Conservation (phyloP, 2,888 invertebrate species). For the Norana najaformis region DNA sequence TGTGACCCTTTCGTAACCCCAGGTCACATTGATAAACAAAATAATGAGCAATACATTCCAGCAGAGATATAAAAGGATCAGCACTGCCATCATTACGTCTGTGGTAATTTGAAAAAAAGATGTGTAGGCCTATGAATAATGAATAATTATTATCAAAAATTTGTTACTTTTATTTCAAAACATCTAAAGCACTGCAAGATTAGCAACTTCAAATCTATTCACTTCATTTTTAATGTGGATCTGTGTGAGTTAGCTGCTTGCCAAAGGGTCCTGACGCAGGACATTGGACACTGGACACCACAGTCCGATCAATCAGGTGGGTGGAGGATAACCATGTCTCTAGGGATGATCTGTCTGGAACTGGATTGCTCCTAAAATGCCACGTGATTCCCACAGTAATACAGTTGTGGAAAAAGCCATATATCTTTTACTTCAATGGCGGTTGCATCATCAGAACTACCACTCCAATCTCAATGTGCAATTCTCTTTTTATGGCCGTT, state of each 20-base stretch:
- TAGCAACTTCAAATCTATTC: neutral
- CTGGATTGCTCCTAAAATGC: neutral
- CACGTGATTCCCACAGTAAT: neutral
- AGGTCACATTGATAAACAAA: constrained; percentile 2
- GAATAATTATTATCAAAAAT: neutral
- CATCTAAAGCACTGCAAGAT: neutral
- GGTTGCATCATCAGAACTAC: neutral
- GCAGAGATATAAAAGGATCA: neutral
- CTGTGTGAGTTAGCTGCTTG: too few relatives aligned
- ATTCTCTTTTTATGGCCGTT: neutral
- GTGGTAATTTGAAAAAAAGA: too few relatives aligned
- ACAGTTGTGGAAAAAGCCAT: neutral
- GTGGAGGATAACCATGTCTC: too few relatives aligned
- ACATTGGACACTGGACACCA: too few relatives aligned
- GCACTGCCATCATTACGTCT: neutral
- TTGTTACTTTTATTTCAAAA: neutral
- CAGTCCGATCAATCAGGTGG: neutral
- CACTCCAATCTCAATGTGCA: neutral
- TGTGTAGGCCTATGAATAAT: neutral
- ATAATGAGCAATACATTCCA: neutral
- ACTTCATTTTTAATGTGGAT: neutral
- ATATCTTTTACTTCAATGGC: neutral
- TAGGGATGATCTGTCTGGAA: neutral
- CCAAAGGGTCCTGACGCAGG: too few relatives aligned
- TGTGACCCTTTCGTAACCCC: neutral